Conservation (phyloP, 2,888 invertebrate genomes). For the Frankliniella fusca region DNA sequence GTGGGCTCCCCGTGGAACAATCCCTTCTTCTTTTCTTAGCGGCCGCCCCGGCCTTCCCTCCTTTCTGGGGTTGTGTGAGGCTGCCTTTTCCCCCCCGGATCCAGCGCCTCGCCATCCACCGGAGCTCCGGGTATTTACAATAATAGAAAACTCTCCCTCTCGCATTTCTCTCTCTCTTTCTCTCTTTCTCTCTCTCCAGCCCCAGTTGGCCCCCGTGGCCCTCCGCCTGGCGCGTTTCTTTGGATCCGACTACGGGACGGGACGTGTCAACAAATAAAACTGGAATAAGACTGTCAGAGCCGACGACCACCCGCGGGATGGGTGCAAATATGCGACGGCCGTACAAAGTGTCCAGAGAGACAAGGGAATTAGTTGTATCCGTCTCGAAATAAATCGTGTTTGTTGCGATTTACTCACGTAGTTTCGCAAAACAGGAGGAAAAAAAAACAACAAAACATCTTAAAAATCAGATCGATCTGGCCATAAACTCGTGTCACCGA, state of each 20-base stretch:
- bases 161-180: not conserved
- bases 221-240: too few species aligned
- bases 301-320: not conserved
- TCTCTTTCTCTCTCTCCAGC: not conserved
- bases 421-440: too few species aligned
- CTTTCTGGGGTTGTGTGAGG: not conserved
- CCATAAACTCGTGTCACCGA: too few species aligned
- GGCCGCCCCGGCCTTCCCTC: not conserved
- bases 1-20: not conserved
- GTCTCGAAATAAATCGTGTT: too few species aligned
- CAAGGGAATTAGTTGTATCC: too few species aligned
- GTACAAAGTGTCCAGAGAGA: not conserved
- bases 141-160: conserved; percentile 14
- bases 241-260: not conserved
- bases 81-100: not conserved
- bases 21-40: not conserved
- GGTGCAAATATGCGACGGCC: not conserved
- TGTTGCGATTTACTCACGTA: too few species aligned
- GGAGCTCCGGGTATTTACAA: conserved; percentile 5
- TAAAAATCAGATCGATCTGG: too few species aligned
- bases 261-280: conserved; percentile 15
- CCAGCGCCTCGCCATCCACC: not conserved
- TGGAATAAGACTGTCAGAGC: not conserved
- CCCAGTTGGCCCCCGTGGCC: not conserved
- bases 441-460: too few species aligned